Evolutionary conservation across 92 coral and sea anemone species (phyloP).

Genomic region (Heliopora coerulea): DNA sequence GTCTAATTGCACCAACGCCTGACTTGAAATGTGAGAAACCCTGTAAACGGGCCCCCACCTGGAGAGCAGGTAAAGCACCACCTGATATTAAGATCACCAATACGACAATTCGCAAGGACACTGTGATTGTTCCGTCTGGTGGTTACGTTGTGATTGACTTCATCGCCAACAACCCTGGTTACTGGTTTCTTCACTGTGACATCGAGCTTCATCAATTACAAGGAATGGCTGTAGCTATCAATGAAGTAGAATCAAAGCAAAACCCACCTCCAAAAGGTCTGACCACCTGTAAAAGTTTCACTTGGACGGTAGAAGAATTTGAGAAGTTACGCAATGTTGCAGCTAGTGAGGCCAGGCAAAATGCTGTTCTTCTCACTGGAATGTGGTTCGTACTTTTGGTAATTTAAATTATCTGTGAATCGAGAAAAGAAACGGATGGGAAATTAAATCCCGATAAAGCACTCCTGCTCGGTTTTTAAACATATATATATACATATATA

Average conservation of each 20-base stretch:
- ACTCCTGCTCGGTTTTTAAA: no score
- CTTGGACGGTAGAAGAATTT: constrained; percentile 28
- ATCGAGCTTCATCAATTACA: constrained; percentile 62
- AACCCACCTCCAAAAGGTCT: constrained; percentile 16
- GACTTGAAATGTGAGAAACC: constrained; percentile 1
- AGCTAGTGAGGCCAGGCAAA: no score
- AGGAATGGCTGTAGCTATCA: constrained; percentile 67
- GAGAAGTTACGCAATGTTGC: background rate
- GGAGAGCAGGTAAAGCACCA: background rate
- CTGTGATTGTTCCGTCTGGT: constrained; percentile 65
- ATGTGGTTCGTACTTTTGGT: no score
- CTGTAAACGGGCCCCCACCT: background rate
- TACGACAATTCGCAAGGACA: constrained; percentile 64
- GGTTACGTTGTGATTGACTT: constrained; percentile 70
- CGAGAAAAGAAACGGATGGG: no score
- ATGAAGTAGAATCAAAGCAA: constrained; percentile 9
- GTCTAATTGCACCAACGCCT: background rate
- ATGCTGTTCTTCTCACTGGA: no score
- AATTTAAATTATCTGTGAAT: no score
- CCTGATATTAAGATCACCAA: background rate
- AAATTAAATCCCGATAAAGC: no score
- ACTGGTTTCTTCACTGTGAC: constrained; percentile 81
- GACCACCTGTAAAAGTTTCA: background rate
- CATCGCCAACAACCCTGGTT: constrained; percentile 70
- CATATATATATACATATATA: no score